Percentiles rank a stretch among this genome's conserved stretches.
These are phyloP conservation scores for Drosophila lacertosa DNA, from an alignment of 1,140 invertebrate species.

Conservation along the genomic window DNA sequence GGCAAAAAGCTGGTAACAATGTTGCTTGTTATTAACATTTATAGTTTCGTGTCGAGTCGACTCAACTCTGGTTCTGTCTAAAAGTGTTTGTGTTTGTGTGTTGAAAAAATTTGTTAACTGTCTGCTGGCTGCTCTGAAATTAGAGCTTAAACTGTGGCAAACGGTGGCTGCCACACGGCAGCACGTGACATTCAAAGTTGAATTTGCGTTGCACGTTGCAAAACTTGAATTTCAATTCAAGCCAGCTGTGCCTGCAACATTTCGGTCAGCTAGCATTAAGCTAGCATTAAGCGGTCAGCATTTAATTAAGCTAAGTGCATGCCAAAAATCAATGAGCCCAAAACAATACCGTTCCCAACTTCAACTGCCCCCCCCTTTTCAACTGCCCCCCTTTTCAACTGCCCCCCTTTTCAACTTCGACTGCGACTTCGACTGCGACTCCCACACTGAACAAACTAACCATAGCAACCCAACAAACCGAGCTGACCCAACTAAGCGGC, in stretches of 20 bases:
- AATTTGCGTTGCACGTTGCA: slow-evolving; percentile 40
- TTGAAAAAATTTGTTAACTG: slow-evolving; percentile 53
- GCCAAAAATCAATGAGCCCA: slow-evolving; percentile 56
- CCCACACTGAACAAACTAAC: no score
- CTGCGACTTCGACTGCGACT: no score
- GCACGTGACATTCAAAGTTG: slow-evolving; percentile 75
- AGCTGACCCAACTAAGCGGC: not conserved
- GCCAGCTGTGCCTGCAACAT: not conserved
- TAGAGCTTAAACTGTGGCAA: slow-evolving; percentile 7
- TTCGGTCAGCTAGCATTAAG: slow-evolving; percentile 31
- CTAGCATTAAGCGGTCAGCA: slow-evolving; percentile 48
- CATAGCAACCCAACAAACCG: not conserved
- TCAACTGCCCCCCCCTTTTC: not conserved
- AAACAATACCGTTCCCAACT: not conserved
- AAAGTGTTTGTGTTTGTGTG: slow-evolving; percentile 26
- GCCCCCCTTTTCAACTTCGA: no score
- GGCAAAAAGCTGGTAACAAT: slow-evolving; percentile 70
- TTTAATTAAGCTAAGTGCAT: slow-evolving; percentile 77
- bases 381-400: no score
- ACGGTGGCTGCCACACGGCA: slow-evolving; percentile 6
- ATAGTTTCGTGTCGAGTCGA: slow-evolving; percentile 72
- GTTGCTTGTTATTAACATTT: slow-evolving; percentile 81
- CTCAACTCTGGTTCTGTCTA: slow-evolving; percentile 9
- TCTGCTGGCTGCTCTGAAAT: slow-evolving; percentile 34
- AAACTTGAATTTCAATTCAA: not conserved